These are phyloP conservation scores for Pseudopodoces humilis DNA, from an alignment of 2,113 vertebrate species.

Conservation along the genomic window DNA sequence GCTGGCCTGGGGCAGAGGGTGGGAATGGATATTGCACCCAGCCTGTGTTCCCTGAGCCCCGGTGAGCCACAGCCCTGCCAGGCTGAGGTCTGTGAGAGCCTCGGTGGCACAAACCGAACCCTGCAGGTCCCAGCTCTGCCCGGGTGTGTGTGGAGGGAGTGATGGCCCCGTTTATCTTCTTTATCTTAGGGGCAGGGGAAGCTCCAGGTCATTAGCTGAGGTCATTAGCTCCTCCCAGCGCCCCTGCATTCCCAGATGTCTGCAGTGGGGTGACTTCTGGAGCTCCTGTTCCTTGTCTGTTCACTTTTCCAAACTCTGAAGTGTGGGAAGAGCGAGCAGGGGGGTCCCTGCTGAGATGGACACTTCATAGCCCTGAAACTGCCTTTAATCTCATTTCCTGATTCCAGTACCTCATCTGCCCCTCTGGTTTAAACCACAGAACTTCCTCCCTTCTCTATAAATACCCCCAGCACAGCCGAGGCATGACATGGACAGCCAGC, in stretches of 20 bases:
- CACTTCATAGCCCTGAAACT: rapidly evolving
- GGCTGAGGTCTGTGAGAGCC: neutral
- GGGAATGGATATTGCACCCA: neutral
- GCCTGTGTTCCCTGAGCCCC: neutral
- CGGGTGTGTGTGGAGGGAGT: rapidly evolving
- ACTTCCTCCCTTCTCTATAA: neutral
- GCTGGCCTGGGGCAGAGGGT: neutral
- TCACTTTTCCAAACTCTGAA: neutral
- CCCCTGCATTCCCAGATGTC: rapidly evolving
- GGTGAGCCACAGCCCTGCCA: neutral
- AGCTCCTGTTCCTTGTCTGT: neutral
- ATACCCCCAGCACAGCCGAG: rapidly evolving
- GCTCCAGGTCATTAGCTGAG: neutral
- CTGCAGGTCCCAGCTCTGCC: too few relatives aligned
- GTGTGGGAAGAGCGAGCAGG: neutral
- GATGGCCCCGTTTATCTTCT: rapidly evolving
- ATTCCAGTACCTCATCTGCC: neutral
- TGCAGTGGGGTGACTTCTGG: neutral
- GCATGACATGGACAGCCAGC: rapidly evolving
- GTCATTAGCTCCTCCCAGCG: neutral
- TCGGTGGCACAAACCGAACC: rapidly evolving
- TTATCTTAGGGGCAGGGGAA: neutral
- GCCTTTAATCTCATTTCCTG: neutral
- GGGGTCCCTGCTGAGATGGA: neutral
- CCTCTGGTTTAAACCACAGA: neutral